phyloP scores from a whole-genome alignment of 2,797 vertebrate species.

The Mormyrus proboscirostris region DNA sequence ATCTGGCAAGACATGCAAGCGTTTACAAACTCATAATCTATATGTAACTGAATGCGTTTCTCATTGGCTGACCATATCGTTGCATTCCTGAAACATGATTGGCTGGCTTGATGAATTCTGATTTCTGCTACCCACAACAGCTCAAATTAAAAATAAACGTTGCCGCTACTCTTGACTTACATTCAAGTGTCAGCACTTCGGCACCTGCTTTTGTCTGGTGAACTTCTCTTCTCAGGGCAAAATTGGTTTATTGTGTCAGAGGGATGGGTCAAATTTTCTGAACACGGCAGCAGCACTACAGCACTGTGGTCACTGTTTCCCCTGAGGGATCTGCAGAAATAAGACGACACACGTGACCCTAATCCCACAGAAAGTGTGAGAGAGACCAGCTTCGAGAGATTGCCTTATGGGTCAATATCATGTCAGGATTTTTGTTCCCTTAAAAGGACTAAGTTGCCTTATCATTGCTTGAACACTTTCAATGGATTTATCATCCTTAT shows the following conservation, averaged over 20 bases:
- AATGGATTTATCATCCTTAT: neutral
- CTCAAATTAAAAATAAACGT: neutral
- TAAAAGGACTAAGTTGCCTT: constrained; percentile 5
- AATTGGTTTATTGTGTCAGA: neutral
- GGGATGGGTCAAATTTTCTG: neutral
- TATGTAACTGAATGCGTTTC: neutral
- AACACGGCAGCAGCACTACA: neutral
- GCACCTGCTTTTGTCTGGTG: neutral
- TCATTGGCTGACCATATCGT: neutral
- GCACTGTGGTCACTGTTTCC: neutral
- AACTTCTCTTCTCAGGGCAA: neutral
- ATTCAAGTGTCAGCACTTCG: neutral
- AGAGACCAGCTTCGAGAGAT: neutral
- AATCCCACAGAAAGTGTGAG: neutral
- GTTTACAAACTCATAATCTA: neutral
- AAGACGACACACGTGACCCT: neutral
- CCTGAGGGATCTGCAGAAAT: neutral
- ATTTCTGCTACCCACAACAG: neutral
- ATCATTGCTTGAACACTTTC: neutral
- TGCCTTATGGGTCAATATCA: constrained; percentile 2
- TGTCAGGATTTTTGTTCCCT: neutral
- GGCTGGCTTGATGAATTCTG: neutral
- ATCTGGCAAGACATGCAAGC: neutral
- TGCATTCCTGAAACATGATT: neutral
- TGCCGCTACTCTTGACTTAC: neutral